Conservation (phyloP, 2,797 vertebrate genomes). For the Microhierax caerulescens region DNA sequence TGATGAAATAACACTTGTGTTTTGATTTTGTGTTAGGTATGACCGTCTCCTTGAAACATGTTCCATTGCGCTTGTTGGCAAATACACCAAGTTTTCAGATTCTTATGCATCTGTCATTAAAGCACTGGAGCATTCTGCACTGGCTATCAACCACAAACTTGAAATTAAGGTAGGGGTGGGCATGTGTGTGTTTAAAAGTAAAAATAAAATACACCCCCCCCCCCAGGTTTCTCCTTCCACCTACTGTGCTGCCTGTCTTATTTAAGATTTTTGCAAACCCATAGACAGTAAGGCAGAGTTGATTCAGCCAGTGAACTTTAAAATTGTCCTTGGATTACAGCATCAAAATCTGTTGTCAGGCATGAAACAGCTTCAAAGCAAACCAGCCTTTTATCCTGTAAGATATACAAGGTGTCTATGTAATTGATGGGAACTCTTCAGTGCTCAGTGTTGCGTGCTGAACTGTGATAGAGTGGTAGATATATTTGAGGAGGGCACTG, state of each 20-base stretch:
- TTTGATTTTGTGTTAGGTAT: conserved; percentile 75
- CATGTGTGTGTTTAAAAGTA: too few relatives aligned
- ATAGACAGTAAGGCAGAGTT: background rate
- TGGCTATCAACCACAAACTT: conserved; percentile 93
- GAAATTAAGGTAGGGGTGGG: conserved; percentile 86
- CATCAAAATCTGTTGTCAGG: background rate
- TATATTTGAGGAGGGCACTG: background rate
- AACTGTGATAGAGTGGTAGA: background rate
- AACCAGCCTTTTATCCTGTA: background rate
- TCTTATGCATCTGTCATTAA: conserved; percentile 97
- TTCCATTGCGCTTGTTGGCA: conserved; percentile 94
- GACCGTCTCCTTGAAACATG: conserved; percentile 90
- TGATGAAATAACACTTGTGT: background rate
- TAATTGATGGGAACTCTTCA: background rate
- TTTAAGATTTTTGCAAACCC: background rate
- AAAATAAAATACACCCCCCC: background rate
- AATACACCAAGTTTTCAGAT: conserved; percentile 94
- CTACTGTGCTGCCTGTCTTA: background rate
- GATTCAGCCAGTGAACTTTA: background rate
- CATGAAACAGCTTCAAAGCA: background rate
- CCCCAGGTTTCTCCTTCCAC: background rate
- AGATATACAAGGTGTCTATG: background rate
- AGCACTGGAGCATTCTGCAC: conserved; percentile 92
- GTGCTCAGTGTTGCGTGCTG: background rate
- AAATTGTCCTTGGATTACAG: background rate